Base-by-base conservation (phyloP, 1,140 invertebrate species). In the Drosophila mayri region DNA sequence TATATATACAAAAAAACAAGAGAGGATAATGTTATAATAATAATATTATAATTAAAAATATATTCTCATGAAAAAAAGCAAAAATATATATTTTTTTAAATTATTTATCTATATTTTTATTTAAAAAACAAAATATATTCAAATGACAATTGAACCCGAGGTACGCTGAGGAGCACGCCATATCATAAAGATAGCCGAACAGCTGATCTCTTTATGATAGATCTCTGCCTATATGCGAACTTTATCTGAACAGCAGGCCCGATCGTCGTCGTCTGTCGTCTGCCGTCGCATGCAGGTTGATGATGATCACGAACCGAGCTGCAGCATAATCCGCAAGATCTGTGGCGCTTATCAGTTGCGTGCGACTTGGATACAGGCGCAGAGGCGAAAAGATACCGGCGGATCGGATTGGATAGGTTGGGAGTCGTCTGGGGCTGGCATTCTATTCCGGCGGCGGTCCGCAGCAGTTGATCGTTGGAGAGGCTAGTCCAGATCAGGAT, bases 341-440 rank as follows among this genome's bases (percentile, higher is more conserved):
- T 47, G 55, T 25, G 67, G 59, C 43, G 79, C 66, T 86, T 86
- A 87, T 87, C 83, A 87, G 83, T 85, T 78, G 49, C 52, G 50
- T 81, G 63, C 63, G 60, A 65, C 55, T 59, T 58, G 77, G 81
- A 73, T 62, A 58, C 50, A 14, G 41, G n/a, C 9, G 50, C 50
- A 37, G 50, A 54, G 32, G 32, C 50, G 52, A 18, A 22, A 10
- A 54, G 50, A 37, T 37, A 37, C 30, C 16, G 47, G 28, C 49
- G 28, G 49, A 50, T 50, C 49, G 28, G 49, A 32, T 32, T 49
- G 38, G 63, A 59, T 25, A 47, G 65, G 30, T 43, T 47, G 59
- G 67, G 52, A 70, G 52, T 28, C 61, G 47, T 74, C 52, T 67
- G 54, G 38, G 16, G 22, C 50, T 82, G 58, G n/a, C 79, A 87